Evolutionary conservation across 2,113 vertebrate genomes (phyloP).

Genomic region (Spea bombifrons): DNA sequence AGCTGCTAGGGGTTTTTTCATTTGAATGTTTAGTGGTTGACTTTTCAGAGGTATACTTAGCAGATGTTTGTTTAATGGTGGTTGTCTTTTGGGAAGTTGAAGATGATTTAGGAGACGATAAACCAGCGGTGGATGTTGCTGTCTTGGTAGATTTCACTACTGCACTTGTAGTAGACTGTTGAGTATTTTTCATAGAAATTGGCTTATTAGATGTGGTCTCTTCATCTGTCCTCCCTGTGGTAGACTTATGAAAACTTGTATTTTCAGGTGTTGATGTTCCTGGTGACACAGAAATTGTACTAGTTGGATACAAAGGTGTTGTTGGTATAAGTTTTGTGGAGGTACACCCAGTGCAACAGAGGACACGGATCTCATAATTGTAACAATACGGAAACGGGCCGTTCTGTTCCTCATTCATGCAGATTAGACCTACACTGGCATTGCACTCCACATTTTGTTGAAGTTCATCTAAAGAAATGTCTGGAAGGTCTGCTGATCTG

Average conservation of each 20-base stretch:
- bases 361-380: slow-evolving; percentile 19
- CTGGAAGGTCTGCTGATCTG: slow-evolving; percentile 1
- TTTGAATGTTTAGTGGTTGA: no score
- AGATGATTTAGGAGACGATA: not conserved
- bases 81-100: not conserved
- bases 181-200: not conserved
- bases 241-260: not conserved
- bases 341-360: slow-evolving; percentile 31
- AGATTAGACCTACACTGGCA: not conserved
- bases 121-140: not conserved
- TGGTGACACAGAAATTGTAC: not conserved
- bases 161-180: no score
- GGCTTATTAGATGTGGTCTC: not conserved
- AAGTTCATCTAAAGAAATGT: not conserved
- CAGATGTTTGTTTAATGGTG: no score
- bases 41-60: no score
- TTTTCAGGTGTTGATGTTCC: not conserved
- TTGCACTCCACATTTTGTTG: not conserved
- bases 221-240: not conserved
- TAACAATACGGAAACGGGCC: not conserved
- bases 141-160: no score
- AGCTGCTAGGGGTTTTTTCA: no score
- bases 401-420: not conserved
- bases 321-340: slow-evolving; percentile 3
- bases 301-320: not conserved